Conservation (phyloP, 2,113 vertebrate genomes). For the Lophius piscatorius region DNA sequence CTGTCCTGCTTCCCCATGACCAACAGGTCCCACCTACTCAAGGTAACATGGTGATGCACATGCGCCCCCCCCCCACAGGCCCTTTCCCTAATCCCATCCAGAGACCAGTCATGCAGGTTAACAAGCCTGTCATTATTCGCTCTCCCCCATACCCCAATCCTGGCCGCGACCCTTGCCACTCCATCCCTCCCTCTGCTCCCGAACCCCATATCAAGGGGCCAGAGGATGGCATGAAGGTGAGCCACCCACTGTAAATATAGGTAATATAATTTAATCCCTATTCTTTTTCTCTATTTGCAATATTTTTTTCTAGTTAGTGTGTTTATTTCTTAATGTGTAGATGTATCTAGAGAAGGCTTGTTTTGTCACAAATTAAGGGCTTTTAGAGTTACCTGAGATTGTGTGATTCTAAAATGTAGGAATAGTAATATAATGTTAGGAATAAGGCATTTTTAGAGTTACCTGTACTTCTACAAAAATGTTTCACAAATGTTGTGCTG, state of each 20-base stretch:
- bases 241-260: conserved; percentile 84
- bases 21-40: conserved; percentile 76
- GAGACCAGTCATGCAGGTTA: conserved; percentile 85
- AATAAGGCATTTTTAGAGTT: no score
- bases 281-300: conserved; percentile 51
- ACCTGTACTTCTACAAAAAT: no score
- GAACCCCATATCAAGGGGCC: conserved; percentile 77
- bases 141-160: conserved; percentile 79
- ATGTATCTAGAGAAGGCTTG: no score
- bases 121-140: conserved; percentile 82
- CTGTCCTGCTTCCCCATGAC: background rate
- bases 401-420: no score
- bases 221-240: conserved; percentile 87
- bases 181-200: conserved; percentile 75
- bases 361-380: no score
- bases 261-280: conserved; percentile 77
- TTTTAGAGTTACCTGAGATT: no score
- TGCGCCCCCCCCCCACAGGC: conserved; percentile 81
- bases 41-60: conserved; percentile 86
- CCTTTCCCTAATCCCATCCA: conserved; percentile 85
- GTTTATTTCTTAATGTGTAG: no score
- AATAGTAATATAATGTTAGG: no score
- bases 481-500: no score
- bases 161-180: conserved; percentile 73
- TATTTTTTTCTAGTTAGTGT: no score